A percentile compares a stretch with the other conserved stretches of the same genome.
These are phyloP conservation scores for Mylabris sibirica DNA, from an alignment of 2,888 invertebrate genomes.

Conservation along the genomic window DNA sequence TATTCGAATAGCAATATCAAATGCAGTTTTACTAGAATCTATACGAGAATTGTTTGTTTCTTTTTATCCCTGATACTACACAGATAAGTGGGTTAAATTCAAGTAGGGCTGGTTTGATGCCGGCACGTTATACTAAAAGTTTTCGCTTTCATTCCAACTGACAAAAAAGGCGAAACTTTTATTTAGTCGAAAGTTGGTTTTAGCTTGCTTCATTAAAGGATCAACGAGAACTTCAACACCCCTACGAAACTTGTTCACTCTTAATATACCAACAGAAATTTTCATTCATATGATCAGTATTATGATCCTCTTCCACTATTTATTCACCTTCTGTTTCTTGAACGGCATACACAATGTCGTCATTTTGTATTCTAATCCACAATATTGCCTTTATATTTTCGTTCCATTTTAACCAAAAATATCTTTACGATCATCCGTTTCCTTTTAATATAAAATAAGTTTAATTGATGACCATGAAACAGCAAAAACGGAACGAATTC, in stretches of 20 bases:
- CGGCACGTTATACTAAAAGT: neutral
- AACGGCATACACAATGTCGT: neutral
- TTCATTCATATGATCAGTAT: neutral
- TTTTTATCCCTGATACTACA: neutral
- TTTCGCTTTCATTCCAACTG: neutral
- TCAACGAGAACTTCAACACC: neutral
- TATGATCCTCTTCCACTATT: neutral
- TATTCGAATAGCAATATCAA: neutral
- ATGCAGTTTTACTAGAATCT: neutral
- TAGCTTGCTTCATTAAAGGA: neutral
- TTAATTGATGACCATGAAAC: slow-evolving; percentile 11
- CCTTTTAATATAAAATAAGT: slow-evolving; percentile 4
- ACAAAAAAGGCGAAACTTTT: neutral
- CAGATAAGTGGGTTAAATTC: neutral
- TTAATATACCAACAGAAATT: neutral
- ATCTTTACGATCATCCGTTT: neutral
- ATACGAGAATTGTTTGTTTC: too few species aligned
- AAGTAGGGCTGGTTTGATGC: neutral
- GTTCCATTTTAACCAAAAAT: neutral
- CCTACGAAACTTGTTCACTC: neutral
- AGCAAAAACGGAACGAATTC: slow-evolving; percentile 27
- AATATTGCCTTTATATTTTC: neutral
- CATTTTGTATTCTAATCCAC: slow-evolving; percentile 3
- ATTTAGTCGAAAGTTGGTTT: slow-evolving; percentile 5
- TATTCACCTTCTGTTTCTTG: neutral